Evolutionary conservation across 2,113 vertebrate species (phyloP).

Genomic region (Sigmodon hispidus): DNA sequence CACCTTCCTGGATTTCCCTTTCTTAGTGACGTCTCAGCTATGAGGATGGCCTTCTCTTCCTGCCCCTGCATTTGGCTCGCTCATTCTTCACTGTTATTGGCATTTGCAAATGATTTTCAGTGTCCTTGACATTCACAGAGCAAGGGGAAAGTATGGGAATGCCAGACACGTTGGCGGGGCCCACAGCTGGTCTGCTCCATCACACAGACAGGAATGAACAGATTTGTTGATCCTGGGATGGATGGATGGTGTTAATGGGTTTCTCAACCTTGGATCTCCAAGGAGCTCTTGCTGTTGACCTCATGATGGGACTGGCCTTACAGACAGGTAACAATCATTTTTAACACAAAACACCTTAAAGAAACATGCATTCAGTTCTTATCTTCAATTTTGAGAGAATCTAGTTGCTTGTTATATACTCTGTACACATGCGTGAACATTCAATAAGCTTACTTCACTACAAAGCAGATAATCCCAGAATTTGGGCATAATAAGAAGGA

Average conservation of each 20-base stretch:
- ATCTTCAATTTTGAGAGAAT: background rate
- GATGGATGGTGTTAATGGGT: background rate
- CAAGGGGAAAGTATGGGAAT: background rate
- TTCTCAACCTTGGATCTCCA: background rate
- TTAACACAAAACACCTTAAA: background rate
- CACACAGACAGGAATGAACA: background rate
- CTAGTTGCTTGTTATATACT: background rate
- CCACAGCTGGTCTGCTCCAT: background rate
- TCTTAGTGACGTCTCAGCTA: background rate
- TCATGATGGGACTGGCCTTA: background rate
- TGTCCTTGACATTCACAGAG: background rate
- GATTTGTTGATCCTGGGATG: background rate
- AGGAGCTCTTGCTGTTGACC: background rate
- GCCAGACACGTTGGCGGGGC: background rate
- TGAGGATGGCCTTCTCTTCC: background rate
- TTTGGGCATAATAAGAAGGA: background rate
- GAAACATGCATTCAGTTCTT: background rate
- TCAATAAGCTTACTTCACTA: slow-evolving; percentile 7
- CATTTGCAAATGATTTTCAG: background rate
- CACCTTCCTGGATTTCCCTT: background rate
- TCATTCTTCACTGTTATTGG: slow-evolving; percentile 23
- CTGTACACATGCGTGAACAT: background rate
- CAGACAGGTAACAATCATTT: background rate
- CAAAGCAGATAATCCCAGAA: background rate
- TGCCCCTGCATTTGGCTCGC: background rate